Evolutionary conservation across 2,113 vertebrate genomes (phyloP), one percentile per base, ranked within the genome.

Genomic region (Antechinus stuartii): DNA sequence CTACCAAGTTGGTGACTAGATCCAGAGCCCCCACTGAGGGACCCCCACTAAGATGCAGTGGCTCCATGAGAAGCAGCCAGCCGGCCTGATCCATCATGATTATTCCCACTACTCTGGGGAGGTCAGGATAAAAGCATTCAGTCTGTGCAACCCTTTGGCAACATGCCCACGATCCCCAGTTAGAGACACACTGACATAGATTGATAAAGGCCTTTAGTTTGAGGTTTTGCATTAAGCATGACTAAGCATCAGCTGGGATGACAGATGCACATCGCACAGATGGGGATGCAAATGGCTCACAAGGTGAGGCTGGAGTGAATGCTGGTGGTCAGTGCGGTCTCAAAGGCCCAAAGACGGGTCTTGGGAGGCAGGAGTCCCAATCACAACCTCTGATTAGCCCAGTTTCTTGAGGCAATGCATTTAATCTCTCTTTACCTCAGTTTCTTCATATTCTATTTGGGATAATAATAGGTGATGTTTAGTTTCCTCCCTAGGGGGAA

Each of bases 211-310:
- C 35, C 68, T 84, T 84, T 84, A 42, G 68, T 84, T 84, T 84
- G 68, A 84, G 68, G 68, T 84, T 84, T 84, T 84, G 7, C 68
- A 84, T 84, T 84, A 42, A 84, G 68, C 68, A 84, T 84, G 68
- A 84, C 68, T 84, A 84, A n/a, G 68, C 68, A 84, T 84, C 68
- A 84, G 35, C 68, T 84, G 68, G 68, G 68, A 84, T 84, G n/a
- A 42, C 68, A 84, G 68, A 84, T 84, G n/a, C 68, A 8, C 23
- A 84, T 84, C 68, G 42, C 68, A 42, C 68, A 23, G 68, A 84
- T 84, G 68, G 68, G 1, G n/a, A 42, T 0, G 16, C 68, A 42
- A 30, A 35, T 68, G 16, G 68, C n/a, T 84, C 68, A 2, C 5
- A 84, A 84, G 68, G 68, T 84, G 68, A 84, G 68, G n/a, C 68